phyloP scores from a whole-genome alignment of 2,113 vertebrate species.

The Rana temporaria region DNA sequence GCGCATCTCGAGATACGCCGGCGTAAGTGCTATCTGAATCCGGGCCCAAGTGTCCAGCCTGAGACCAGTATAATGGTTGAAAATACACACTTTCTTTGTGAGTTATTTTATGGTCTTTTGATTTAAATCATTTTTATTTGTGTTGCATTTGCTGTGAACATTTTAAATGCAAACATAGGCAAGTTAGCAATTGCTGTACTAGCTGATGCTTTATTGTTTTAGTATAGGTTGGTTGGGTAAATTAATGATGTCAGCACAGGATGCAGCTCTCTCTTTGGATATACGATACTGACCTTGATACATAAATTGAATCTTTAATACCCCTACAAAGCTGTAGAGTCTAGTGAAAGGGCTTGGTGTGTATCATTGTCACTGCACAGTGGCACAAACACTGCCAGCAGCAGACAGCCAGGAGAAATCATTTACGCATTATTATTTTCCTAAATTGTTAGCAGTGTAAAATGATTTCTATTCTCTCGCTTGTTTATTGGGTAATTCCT shows the following conservation, averaged over 20 bases:
- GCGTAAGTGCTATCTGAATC: no score
- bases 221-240: not conserved
- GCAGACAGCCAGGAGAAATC: not conserved
- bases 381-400: conserved; percentile 23
- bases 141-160: no score
- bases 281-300: conserved; percentile 20
- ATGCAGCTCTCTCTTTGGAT: not conserved
- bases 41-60: no score
- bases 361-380: conserved; percentile 14
- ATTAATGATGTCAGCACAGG: not conserved
- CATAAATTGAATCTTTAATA: conserved; percentile 38
- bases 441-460: conserved; percentile 20
- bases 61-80: no score
- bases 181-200: no score
- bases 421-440: conserved; percentile 38
- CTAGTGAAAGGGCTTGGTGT: conserved; percentile 4
- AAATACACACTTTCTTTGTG: no score
- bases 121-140: no score
- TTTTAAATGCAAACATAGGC: no score
- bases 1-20: no score
- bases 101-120: no score
- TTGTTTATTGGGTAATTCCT: conserved; percentile 46
- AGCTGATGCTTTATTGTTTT: not conserved
- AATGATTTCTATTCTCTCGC: conserved; percentile 34
- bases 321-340: not conserved